Evolutionary conservation across 2,113 vertebrate species (phyloP), one percentile per base, ranked within the genome.

Genomic region (Hydrolagus affinis): DNA sequence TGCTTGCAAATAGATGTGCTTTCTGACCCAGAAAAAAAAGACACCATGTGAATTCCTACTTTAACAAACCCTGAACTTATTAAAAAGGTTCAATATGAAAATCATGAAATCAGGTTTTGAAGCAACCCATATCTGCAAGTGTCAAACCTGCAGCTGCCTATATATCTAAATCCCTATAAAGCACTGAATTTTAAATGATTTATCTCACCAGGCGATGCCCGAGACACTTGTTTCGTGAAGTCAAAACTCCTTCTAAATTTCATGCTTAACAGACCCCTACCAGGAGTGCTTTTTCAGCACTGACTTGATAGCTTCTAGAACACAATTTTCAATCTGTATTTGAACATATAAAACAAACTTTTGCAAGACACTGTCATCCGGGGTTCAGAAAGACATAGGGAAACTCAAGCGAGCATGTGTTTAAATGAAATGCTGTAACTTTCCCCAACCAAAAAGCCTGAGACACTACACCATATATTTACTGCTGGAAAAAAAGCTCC

Each of bases 401-500:
- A 30, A 15, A 80, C 59, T 30, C 59, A 30, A 25, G 11, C 11
- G 8, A 19, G 14, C 14, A 1, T 30, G 8, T 83, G 11, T 66
- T 66, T 64, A 66, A 66, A 17, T 0, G 23, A 66, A 66, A 66
- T 2, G 60, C 30, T 83, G 32, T 66, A 64, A 87, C 85, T 87
- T 89, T 70, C 89, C 85, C 44, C 86, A 87, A 89, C 85, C 85
- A 69, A 88, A 89, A 87, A 85, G 85, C 85, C 83, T 87, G 87
- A 89, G 89, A 90, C 89, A 88, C 87, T 85, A 87, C 88, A 86
- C 91, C 90, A 3, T 23, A 15, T 60, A 0, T 11, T 87, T 86
- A 86, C 0, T 0, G 85, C 77, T 21, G 78, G 66, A 89, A 90
- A 85, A 86, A 2, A 0, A 4, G 86, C 87, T 4, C 78, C 72